Evolutionary conservation across 2,888 invertebrate species (phyloP), one percentile per base, ranked within the genome.

Genomic region (Troides helena): DNA sequence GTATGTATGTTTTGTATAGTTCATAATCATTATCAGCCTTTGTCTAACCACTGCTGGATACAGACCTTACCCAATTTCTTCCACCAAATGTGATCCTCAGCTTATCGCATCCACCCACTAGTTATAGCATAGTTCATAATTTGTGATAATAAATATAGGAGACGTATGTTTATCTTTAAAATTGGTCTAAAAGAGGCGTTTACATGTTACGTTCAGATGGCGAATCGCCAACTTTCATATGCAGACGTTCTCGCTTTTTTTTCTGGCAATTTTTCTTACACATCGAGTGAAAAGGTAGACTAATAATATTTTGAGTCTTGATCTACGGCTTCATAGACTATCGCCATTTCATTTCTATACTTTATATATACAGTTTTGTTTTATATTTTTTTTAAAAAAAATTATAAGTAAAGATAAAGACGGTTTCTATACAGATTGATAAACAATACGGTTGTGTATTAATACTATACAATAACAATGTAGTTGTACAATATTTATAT

Each of bases 401-500:
- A 12, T 43, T 46, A 46, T 46, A 46, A 46, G 3, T 46, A 30
- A 30, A 30, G 3, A 30, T 30, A 30, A 30, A 3, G 5, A 30
- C 12, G 2, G 12, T 46, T 14, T 46, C 46, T 46, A 46, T 2
- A 46, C 46, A 12, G 14, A 46, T 14, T 46, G n/a, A 53, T 18
- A n/a, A 53, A 53, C n/a, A 53, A n/a, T 18, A 23, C 23, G 57
- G 23, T 12, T 58, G 60, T 36, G 17, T 61, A n/a, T 36, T 39
- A 67, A 56, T 53, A 30, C 25, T 56, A 23, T n/a, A 62, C 67
- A 68, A 64, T 60, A 65, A 61, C 62, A 69, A 57, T 30, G 57
- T 58, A 56, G 62, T 69, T 65, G 50, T 62, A 62, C n/a, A 62
- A 62, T 25, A 62, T 66, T 66, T 60, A 58, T 63, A 59, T 70